These are phyloP conservation scores for Himantopus leucocephalus DNA, from an alignment of 2,113 vertebrate genomes.

Conservation along the genomic window DNA sequence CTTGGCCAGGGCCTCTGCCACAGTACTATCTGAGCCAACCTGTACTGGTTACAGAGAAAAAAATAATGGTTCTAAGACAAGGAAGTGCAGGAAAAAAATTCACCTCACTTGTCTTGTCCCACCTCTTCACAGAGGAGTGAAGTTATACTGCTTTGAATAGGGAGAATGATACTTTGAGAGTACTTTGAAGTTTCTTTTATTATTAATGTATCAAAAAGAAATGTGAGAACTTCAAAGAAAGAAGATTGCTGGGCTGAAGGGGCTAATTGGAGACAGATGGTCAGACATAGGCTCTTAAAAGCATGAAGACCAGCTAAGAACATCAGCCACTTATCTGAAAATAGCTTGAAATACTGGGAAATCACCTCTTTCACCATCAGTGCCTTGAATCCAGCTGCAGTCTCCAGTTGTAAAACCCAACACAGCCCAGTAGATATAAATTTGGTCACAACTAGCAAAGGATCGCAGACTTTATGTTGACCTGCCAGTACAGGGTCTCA, in stretches of 20 bases:
- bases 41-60: not conserved
- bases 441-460: not conserved
- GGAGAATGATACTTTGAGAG: not conserved
- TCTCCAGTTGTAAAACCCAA: not conserved
- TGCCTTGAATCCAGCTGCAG: not conserved
- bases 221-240: not conserved
- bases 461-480: not conserved
- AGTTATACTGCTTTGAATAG: not conserved
- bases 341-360: not conserved
- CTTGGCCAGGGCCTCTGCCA: not conserved
- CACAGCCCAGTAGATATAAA: not conserved
- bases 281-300: not conserved
- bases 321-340: not conserved
- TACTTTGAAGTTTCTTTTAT: not conserved
- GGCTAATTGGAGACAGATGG: slow-evolving; percentile 15
- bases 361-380: not conserved
- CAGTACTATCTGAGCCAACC: not conserved
- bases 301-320: slow-evolving; percentile 16
- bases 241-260: not conserved
- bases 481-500: not conserved
- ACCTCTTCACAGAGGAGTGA: not conserved
- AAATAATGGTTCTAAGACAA: not conserved
- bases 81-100: not conserved
- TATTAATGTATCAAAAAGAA: not conserved
- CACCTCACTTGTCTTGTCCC: not conserved